These are phyloP conservation scores for Acanthurus leucopareius DNA, from an alignment of 2,797 vertebrate species.

Conservation along the genomic window DNA sequence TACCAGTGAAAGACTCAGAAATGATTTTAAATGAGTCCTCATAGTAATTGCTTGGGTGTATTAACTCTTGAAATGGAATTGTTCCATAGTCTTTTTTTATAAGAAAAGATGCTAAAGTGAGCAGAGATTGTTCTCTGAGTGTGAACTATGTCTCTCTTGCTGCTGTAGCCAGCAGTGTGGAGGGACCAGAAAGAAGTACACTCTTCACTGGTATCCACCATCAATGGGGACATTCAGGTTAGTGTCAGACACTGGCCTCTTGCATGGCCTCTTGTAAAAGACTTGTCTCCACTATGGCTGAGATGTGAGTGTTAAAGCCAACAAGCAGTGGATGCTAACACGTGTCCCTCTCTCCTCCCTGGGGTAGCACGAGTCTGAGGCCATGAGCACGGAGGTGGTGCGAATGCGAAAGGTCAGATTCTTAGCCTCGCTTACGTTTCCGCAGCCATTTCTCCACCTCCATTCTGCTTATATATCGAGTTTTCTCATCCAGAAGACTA, in stretches of 20 bases:
- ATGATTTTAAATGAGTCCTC: constrained; percentile 21
- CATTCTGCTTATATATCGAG: constrained; percentile 56
- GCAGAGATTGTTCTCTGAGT: constrained; percentile 56
- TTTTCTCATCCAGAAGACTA: constrained; percentile 60
- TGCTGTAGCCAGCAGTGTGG: constrained; percentile 89
- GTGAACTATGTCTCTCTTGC: constrained; percentile 81
- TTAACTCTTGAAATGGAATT: not conserved
- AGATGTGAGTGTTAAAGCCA: constrained; percentile 43
- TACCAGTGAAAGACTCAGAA: not conserved
- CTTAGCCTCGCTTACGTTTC: constrained; percentile 41
- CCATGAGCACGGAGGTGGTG: constrained; percentile 89
- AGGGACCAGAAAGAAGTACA: constrained; percentile 86
- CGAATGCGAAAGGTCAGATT: constrained; percentile 96
- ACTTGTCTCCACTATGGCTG: constrained; percentile 27
- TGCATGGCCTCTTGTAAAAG: constrained; percentile 32
- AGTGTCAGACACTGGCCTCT: constrained; percentile 78
- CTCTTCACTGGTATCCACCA: constrained; percentile 84
- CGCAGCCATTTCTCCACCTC: constrained; percentile 59
- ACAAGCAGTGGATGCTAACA: constrained; percentile 71
- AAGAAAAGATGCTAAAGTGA: constrained; percentile 14
- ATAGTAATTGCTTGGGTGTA: not conserved
- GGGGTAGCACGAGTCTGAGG: constrained; percentile 88
- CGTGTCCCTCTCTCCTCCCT: constrained; percentile 73
- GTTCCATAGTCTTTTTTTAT: not conserved
- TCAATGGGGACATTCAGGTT: constrained; percentile 93